Base-by-base conservation (phyloP, 2,113 vertebrate species). In the Nothoprocta pentlandii region DNA sequence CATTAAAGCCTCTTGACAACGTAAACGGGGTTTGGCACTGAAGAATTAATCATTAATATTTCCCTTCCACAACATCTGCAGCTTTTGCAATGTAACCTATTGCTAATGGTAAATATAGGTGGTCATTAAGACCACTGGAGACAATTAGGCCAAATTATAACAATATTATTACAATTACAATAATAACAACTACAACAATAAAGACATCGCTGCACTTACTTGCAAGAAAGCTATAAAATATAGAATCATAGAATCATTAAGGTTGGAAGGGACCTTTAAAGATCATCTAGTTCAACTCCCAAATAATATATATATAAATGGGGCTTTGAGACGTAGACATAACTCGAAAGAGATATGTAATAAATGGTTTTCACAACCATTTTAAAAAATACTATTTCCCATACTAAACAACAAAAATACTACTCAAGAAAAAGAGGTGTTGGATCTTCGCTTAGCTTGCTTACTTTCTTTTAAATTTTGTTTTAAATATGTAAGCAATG, bases 21-120 rank as follows among this genome's bases (percentile, higher is more conserved):
- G 79, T 73, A 84, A 96, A 74, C 9, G 59, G 62, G 71, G n/a
- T 92, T 91, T 54, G 93, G 91, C 63, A 90, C 17, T 67, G n/a
- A 94, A 83, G 64, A 90, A 93, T 64, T 34, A 86, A 78, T 87
- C 56, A 89, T 89, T 79, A 87, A 69, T 93, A 95, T 93, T 96
- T 92, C 44, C 91, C 21, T 78, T 96, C 84, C 80, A 94, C 93
- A 41, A 81, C 36, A 88, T 95, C 96, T 87, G 92, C 46, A 92
- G 51, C 36, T 92, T 28, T 41, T 46, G 46, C 74, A 76, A 78
- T 76, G 44, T 58, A 84, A 61, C 11, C 42, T 83, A 53, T 77
- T 86, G 56, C 25, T 80, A 87, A 70, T 3, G 26, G 77, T 44
- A 78, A 90, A 80, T 47, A 83, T 5, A 89, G 68, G 42, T 59